phyloP scores from a whole-genome alignment of 2,888 invertebrate genomes.

The Cataglyphis altisquamis region DNA sequence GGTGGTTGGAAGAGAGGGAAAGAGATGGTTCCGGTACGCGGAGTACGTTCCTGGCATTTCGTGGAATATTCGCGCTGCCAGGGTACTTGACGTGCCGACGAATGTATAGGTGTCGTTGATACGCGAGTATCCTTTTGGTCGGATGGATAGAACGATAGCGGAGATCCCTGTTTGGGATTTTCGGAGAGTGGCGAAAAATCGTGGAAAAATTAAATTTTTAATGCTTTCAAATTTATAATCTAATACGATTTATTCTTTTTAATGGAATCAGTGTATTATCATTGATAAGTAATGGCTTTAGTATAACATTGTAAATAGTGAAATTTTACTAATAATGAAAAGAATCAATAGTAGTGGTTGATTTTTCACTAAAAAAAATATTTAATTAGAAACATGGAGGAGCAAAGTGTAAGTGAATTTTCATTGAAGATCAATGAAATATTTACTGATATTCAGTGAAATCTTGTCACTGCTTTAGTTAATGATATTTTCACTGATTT shows the following conservation, averaged over 20 bases:
- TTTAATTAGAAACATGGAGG: background rate
- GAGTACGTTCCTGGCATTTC: conserved; percentile 54
- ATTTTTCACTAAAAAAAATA: too few relatives aligned
- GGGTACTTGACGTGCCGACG: conserved; percentile 47
- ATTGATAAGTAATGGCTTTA: background rate
- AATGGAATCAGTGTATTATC: background rate
- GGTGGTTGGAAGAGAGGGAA: conserved; percentile 19
- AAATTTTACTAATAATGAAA: too few relatives aligned
- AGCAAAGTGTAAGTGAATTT: background rate
- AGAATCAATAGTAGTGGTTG: too few relatives aligned
- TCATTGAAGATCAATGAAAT: too few relatives aligned
- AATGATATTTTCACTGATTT: background rate
- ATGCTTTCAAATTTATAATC: background rate
- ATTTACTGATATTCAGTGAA: too few relatives aligned
- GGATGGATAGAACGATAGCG: background rate
- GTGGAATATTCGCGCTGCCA: conserved; percentile 46
- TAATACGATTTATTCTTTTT: background rate
- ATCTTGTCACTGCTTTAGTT: background rate
- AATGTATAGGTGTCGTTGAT: conserved; percentile 51
- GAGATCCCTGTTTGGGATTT: conserved; percentile 4
- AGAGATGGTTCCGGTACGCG: conserved; percentile 42
- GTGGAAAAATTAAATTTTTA: background rate
- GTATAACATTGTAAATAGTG: background rate
- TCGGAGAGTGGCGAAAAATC: background rate
- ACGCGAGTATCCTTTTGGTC: conserved; percentile 34